Evolutionary conservation across 2,888 invertebrate genomes (phyloP), one percentile per base, ranked within the genome.

Genomic region (Tinea pellionella): DNA sequence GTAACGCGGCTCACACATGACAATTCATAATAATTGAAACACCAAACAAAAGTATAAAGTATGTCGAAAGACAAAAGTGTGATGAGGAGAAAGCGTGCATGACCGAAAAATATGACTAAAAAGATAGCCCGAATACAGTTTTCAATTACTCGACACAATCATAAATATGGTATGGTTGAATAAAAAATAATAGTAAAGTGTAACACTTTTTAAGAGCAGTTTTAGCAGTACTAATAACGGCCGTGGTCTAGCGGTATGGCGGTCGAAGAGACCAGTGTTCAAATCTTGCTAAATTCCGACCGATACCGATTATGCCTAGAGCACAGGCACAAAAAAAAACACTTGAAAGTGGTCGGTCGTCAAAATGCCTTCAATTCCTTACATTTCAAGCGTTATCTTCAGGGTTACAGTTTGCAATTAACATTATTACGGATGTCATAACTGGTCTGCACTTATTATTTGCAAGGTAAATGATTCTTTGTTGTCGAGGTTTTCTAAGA

Each of bases 1-100:
- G 15, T 47, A 6, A 15, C 3, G 9, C 13, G 15, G 42, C 6
- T 16, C 24, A 24, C 24, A 24, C 6, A 47, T 47, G 47, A 16
- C 16, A 16, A n/a, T n/a, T 53, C 19, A n/a, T 57, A 13, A 16
- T 57, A 57, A 57, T 57, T 57, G 57, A 15, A 15, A 57, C n/a
- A 57, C n/a, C 32, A 57, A 57, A 57, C 57, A 57, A 57, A 57
- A 15, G 30, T 7, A 11, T 29, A 13, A 57, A 57, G 57, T 57
- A 29, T 57, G 57, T 32, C 57, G 16, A 57, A 57, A 57, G 57
- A 32, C 57, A 57, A 57, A 57, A 57, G 57, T 32, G 57, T 11
- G 32, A 55, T 55, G 55, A 19, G 18, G 55, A 12, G 55, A 55
- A 55, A 55, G 55, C 24, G 55, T 18, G 24, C 2, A 19, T 19